Percentiles rank a stretch among this genome's conserved stretches.
phyloP scores from a whole-genome alignment of 2,113 vertebrate species.

The Mola mola region DNA sequence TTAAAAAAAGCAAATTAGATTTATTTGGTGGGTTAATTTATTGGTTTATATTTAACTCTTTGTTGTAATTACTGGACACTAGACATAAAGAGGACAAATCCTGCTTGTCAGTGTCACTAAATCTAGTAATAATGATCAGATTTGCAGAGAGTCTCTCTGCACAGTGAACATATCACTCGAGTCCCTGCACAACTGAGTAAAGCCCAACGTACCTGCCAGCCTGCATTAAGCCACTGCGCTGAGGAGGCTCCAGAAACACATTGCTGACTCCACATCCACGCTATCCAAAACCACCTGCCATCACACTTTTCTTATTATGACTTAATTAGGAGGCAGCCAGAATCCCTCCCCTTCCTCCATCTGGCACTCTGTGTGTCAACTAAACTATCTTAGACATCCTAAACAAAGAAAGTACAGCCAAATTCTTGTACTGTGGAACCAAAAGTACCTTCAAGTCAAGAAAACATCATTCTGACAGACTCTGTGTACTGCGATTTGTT shows the following conservation, averaged over 20 bases:
- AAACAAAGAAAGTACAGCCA: too few relatives aligned
- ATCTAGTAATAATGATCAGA: too few relatives aligned
- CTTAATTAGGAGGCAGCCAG: neutral
- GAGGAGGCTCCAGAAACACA: neutral
- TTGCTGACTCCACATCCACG: constrained; percentile 6
- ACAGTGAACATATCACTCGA: neutral
- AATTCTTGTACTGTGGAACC: too few relatives aligned
- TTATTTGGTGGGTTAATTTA: too few relatives aligned
- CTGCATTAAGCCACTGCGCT: neutral
- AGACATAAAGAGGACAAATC: neutral
- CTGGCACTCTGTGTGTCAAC: neutral
- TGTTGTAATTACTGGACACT: too few relatives aligned
- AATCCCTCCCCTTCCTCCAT: neutral
- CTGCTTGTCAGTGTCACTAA: neutral
- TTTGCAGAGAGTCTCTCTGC: too few relatives aligned
- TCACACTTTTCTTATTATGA: neutral
- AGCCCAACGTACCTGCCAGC: constrained; percentile 6
- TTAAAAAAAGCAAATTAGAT: too few relatives aligned
- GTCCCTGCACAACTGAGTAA: neutral
- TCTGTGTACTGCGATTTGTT: too few relatives aligned
- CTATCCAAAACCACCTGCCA: constrained; percentile 4
- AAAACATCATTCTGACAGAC: too few relatives aligned
- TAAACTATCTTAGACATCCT: neutral
- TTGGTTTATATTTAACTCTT: too few relatives aligned
- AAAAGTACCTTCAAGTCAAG: too few relatives aligned